Conservation (phyloP, 2,797 vertebrate species). For the Pipistrellus kuhlii region DNA sequence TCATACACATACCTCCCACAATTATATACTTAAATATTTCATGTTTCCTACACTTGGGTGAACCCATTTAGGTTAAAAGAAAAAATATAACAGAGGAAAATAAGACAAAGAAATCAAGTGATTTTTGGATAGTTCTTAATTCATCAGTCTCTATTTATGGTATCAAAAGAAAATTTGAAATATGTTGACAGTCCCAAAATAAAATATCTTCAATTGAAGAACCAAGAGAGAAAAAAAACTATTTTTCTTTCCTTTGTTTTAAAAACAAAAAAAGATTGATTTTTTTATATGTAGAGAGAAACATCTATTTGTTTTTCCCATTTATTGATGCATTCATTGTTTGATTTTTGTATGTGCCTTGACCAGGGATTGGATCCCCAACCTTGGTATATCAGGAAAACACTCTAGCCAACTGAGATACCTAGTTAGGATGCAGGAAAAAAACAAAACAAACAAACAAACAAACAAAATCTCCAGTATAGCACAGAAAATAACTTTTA, state of each 20-base stretch:
- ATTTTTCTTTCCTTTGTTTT: neutral
- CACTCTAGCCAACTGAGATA: neutral
- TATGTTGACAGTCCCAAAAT: neutral
- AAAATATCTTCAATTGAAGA: slow-evolving; percentile 6
- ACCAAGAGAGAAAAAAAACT: neutral
- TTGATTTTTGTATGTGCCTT: neutral
- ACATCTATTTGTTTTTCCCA: neutral
- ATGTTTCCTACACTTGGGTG: neutral
- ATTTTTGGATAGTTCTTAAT: neutral
- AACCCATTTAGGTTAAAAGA: neutral
- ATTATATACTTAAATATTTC: neutral
- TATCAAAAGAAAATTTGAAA: neutral
- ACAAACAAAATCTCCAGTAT: neutral
- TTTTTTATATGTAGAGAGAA: neutral
- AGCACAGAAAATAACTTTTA: neutral
- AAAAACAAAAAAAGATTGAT: neutral
- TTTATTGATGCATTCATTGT: neutral
- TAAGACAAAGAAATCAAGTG: neutral
- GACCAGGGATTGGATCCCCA: neutral
- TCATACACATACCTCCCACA: slow-evolving; percentile 56
- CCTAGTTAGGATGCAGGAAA: neutral
- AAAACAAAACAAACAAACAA: neutral
- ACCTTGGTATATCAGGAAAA: neutral
- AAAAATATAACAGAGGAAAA: neutral
- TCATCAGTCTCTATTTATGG: neutral